Base-by-base conservation (phyloP, 2,888 invertebrate genomes). In the Unio pictorum region DNA sequence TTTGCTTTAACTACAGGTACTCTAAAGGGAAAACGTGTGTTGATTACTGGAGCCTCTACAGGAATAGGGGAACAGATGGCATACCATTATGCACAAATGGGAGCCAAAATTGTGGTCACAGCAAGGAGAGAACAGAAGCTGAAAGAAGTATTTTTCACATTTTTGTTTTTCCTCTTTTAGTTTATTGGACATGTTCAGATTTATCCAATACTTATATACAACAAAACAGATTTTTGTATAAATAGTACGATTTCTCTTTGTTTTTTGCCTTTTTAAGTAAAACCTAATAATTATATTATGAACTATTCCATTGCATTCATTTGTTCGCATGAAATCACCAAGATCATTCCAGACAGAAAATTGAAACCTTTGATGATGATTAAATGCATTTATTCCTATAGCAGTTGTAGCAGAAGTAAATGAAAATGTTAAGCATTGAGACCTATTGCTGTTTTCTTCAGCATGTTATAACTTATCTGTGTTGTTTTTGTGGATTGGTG, bases 11-110 rank as follows among this genome's bases (percentile, higher is more conserved):
- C 45, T 45, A 15, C 79, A 85, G 87, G 81, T 55, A 73, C 62
- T 5, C 67, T 89, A 62, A 78, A 76, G 56, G 88, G 87, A 3
- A 87, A 87, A 77, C 71, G 83, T 59, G 88, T 89, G 1, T 68
- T 89, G 20, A 77, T 89, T 18, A 89, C 89, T 1, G 89, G 88
- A 17, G 87, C 87, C 7, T 88, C 88, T 0, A 79, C 86, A 2
- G 89, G 89, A 4, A 88, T 89, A 8, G 89, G 89, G 0, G 89
- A 89, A 70, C 87, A 89, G 76, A 77, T 89, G 61, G 89, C 88
- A 3, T 89, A 89, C 69, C 86, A 87, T 67, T 89, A 86, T 71
- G 86, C 88, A 8, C 78, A 78, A 17, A 76, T 86, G 45, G 88
- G 88, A 4, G 87, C 88, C 18, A 77, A 83, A 54, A 78, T 89